Conservation (phyloP, 2,797 vertebrate species). For the Astyanax mexicanus region DNA sequence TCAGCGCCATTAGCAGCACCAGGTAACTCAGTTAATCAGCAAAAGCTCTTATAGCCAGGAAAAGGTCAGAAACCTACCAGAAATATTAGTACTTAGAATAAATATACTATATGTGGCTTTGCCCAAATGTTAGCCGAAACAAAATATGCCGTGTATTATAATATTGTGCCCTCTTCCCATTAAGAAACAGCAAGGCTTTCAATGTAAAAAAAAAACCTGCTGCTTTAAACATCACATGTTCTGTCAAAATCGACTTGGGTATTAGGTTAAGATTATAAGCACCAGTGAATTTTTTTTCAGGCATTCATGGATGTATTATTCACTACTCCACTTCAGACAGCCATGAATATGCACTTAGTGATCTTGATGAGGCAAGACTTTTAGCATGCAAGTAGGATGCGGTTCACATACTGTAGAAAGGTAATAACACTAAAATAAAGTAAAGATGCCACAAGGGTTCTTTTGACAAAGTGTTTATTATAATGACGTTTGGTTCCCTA, state of each 20-base stretch:
- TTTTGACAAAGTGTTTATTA: not conserved
- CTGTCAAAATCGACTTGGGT: not conserved
- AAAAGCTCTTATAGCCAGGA: too few relatives aligned
- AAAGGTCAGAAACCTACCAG: too few relatives aligned
- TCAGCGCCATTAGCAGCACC: too few relatives aligned
- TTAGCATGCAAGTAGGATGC: constrained; percentile 7
- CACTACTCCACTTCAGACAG: not conserved
- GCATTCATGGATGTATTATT: not conserved
- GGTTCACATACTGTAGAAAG: constrained; percentile 11
- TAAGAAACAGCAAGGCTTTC: too few relatives aligned
- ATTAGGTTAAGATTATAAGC: not conserved
- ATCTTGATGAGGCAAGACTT: constrained; percentile 5
- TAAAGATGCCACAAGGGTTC: not conserved
- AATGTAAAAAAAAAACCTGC: too few relatives aligned
- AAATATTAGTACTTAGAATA: too few relatives aligned
- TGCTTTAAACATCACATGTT: not conserved
- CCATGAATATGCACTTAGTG: constrained; percentile 5
- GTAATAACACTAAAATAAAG: not conserved
- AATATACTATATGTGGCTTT: too few relatives aligned
- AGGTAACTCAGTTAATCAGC: too few relatives aligned
- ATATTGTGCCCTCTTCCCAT: too few relatives aligned
- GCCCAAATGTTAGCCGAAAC: too few relatives aligned
- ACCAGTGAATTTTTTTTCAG: not conserved
- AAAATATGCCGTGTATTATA: too few relatives aligned
- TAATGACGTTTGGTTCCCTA: not conserved